Evolutionary conservation across 2,888 invertebrate genomes (phyloP).

Genomic region (Cataglyphis altisquamis): DNA sequence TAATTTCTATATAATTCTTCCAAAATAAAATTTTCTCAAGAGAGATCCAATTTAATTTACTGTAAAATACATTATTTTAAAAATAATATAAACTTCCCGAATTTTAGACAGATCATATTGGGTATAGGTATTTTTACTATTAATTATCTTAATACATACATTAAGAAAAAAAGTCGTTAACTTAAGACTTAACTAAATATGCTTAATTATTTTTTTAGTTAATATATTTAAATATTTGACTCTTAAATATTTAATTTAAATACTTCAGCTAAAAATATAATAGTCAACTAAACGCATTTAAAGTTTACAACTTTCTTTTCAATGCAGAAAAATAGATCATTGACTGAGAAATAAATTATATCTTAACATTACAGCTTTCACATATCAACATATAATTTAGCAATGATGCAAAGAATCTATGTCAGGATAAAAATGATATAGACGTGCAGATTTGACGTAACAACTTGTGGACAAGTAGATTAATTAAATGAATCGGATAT

Average conservation of each 20-base stretch:
- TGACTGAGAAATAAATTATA: neutral
- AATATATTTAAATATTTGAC: too few relatives aligned
- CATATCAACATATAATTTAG: constrained; percentile 20
- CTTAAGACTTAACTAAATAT: too few relatives aligned
- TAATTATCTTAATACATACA: neutral
- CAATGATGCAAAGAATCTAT: constrained; percentile 6
- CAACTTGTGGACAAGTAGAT: neutral
- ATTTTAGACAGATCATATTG: neutral
- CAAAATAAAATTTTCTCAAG: neutral
- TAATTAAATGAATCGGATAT: constrained; percentile 41
- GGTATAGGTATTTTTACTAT: neutral
- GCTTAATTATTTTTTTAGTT: too few relatives aligned
- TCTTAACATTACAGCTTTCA: constrained; percentile 7
- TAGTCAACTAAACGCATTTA: too few relatives aligned
- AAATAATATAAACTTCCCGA: neutral
- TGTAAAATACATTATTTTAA: neutral
- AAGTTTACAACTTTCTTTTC: too few relatives aligned
- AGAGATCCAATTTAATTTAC: neutral
- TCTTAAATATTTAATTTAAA: too few relatives aligned
- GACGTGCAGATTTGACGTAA: constrained; percentile 14
- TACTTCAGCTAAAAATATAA: too few relatives aligned
- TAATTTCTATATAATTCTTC: neutral
- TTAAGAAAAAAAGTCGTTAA: too few relatives aligned
- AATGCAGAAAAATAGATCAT: neutral
- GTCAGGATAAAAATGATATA: constrained; percentile 1